A percentile compares a stretch with the other conserved stretches of the same genome.
These are phyloP conservation scores for Pristionchus entomophagus DNA, from an alignment of 2,888 invertebrate genomes.

Conservation along the genomic window DNA sequence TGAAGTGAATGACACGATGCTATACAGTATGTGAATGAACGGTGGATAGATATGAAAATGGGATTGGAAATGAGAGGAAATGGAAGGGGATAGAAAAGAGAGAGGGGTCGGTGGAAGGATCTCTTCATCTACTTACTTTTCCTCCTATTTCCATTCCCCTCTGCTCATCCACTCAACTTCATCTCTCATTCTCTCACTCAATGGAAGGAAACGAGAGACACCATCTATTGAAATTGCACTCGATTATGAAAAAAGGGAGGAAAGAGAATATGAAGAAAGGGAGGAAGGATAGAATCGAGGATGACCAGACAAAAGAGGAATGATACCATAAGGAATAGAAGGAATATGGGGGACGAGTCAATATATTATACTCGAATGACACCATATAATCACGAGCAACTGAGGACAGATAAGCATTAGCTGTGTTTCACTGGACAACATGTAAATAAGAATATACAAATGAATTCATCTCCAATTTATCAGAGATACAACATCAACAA, in stretches of 20 bases:
- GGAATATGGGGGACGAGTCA: too few relatives aligned
- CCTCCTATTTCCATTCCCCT: not conserved
- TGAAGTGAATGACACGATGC: too few relatives aligned
- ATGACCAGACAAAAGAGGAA: not conserved
- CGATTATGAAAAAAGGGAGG: slow-evolving; percentile 19
- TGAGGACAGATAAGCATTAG: not conserved
- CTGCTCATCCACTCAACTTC: not conserved
- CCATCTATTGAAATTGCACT: slow-evolving; percentile 35
- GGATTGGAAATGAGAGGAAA: not conserved
- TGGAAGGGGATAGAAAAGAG: not conserved
- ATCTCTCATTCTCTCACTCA: slow-evolving; percentile 39
- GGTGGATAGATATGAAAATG: not conserved
- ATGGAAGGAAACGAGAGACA: slow-evolving; percentile 14
- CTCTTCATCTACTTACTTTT: not conserved
- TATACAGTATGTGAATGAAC: not conserved
- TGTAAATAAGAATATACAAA: not conserved
- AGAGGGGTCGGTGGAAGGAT: not conserved
- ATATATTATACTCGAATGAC: not conserved
- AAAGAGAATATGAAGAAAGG: slow-evolving; percentile 27
- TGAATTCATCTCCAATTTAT: not conserved
- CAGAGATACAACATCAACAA: not conserved
- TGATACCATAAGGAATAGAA: not conserved
- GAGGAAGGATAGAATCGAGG: not conserved
- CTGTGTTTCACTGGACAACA: not conserved
- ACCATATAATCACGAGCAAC: not conserved